Conservation (phyloP, 1,140 invertebrate genomes). For the Triops longicaudatus region DNA sequence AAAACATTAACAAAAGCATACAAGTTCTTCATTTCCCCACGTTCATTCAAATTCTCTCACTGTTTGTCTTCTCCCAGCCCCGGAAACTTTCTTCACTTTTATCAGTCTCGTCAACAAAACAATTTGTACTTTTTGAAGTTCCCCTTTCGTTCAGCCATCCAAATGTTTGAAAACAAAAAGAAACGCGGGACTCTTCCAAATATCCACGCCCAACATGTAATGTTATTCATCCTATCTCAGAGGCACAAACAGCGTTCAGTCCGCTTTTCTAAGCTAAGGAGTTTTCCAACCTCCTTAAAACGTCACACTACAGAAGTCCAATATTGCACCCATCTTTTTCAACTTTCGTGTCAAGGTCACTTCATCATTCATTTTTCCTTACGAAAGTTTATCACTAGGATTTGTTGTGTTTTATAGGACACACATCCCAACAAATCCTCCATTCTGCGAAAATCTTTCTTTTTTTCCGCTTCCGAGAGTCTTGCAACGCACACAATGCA, state of each 20-base stretch:
- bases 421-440: neutral
- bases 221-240: neutral
- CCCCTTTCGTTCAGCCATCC: neutral
- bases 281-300: no score
- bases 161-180: neutral
- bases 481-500: neutral
- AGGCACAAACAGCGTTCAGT: neutral
- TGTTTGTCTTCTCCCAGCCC: neutral
- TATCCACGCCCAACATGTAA: neutral
- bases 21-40: neutral
- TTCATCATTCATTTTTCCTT: neutral
- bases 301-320: neutral
- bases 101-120: neutral
- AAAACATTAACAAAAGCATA: neutral
- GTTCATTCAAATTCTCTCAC: neutral
- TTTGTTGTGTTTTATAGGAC: neutral
- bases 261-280: neutral
- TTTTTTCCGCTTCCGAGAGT: neutral
- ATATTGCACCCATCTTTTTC: neutral
- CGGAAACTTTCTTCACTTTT: neutral
- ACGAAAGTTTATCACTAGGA: neutral
- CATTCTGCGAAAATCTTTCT: neutral
- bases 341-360: neutral
- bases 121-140: conserved; percentile 1
- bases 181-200: neutral